A percentile compares a stretch with the other conserved stretches of the same genome.
Conservation (phyloP, 2,113 vertebrate genomes). For the Lucifuga dentata region DNA sequence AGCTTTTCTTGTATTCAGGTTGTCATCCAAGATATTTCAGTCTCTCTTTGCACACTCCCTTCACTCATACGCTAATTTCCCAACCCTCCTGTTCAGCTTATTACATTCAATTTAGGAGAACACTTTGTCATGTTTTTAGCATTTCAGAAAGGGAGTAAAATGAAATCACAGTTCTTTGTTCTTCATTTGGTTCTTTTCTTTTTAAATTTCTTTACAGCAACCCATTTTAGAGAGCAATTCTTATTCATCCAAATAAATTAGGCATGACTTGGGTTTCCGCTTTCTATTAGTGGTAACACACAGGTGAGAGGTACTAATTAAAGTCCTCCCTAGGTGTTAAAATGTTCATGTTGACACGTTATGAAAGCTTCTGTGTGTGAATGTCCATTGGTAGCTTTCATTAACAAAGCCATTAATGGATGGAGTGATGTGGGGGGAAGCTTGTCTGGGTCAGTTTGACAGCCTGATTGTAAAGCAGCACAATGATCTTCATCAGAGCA, state of each 20-base stretch:
- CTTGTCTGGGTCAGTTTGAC: conserved; percentile 14
- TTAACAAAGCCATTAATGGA: conserved; percentile 10
- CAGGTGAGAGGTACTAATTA: conserved; percentile 3
- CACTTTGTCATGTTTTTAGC: conserved; percentile 32
- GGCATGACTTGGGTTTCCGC: neutral
- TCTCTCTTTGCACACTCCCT: conserved; percentile 17
- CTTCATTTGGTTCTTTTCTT: conserved; percentile 21
- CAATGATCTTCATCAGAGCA: conserved; percentile 14
- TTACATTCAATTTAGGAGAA: conserved; percentile 6
- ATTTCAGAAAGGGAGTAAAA: conserved; percentile 21
- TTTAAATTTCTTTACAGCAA: conserved; percentile 22
- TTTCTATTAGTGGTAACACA: conserved; percentile 3
- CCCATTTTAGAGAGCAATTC: neutral
- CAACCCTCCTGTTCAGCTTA: conserved; percentile 16
- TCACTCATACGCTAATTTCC: conserved; percentile 19
- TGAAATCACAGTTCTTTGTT: conserved; percentile 40
- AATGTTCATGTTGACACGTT: conserved; percentile 1
- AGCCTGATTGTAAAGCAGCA: conserved; percentile 26
- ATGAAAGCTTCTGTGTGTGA: neutral
- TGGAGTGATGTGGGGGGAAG: neutral
- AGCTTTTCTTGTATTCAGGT: conserved; percentile 8
- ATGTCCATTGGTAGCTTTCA: neutral
- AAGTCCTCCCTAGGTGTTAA: neutral
- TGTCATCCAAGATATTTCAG: conserved; percentile 1
- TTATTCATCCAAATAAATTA: conserved; percentile 32